phyloP scores from a whole-genome alignment of 2,888 invertebrate genomes.

The Alcis repandata region DNA sequence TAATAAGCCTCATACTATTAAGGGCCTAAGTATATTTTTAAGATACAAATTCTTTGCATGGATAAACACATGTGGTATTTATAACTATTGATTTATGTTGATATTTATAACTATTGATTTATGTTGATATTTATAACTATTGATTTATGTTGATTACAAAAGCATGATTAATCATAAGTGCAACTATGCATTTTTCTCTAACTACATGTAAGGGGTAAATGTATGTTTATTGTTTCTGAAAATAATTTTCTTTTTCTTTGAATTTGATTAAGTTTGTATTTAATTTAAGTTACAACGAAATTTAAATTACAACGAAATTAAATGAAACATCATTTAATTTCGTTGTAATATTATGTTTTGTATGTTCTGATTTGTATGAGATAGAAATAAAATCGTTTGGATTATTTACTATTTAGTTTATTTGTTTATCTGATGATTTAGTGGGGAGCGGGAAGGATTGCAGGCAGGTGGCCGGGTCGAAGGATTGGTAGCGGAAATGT shows the following conservation, averaged over 20 bases:
- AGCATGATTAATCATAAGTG: background rate
- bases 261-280: slow-evolving; percentile 42
- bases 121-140: background rate
- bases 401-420: slow-evolving; percentile 54
- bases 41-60: background rate
- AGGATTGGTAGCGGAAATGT: slow-evolving; percentile 74
- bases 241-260: slow-evolving; percentile 21
- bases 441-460: slow-evolving; percentile 64
- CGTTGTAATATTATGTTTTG: slow-evolving; percentile 45
- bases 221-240: slow-evolving; percentile 2
- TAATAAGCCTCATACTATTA: background rate
- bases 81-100: too few species aligned
- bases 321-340: slow-evolving; percentile 43
- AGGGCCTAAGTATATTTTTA: slow-evolving; percentile 14
- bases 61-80: background rate
- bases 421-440: slow-evolving; percentile 52
- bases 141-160: background rate
- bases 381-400: slow-evolving; percentile 54
- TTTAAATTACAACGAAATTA: slow-evolving; percentile 38
- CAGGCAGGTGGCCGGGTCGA: slow-evolving; percentile 73
- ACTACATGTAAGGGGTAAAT: background rate
- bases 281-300: slow-evolving; percentile 43
- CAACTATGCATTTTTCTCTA: slow-evolving; percentile 10
- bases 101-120: too few species aligned
- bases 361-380: slow-evolving; percentile 36